These are phyloP conservation scores for Slavum lentiscoides DNA, from an alignment of 2,888 invertebrate species.

Conservation along the genomic window DNA sequence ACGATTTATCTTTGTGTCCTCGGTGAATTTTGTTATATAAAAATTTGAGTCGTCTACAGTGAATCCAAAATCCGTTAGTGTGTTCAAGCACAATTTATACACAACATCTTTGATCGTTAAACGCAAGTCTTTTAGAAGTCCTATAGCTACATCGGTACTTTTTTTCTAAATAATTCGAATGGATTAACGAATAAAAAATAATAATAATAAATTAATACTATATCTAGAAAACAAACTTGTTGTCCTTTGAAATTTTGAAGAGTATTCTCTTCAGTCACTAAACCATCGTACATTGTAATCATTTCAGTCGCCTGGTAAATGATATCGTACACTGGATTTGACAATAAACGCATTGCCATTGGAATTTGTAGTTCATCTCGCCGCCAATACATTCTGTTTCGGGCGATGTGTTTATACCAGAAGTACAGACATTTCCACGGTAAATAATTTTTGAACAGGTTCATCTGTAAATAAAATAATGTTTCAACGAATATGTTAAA, in stretches of 20 bases:
- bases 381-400: background rate
- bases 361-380: slow-evolving; percentile 1
- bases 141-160: background rate
- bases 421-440: slow-evolving; percentile 24
- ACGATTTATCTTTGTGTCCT: rapidly evolving
- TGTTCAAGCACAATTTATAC: background rate
- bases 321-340: background rate
- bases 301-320: background rate
- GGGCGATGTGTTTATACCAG: slow-evolving; percentile 32
- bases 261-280: background rate
- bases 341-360: background rate
- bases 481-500: background rate
- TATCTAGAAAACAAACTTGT: background rate
- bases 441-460: slow-evolving; percentile 18
- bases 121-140: background rate
- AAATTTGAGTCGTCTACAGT: background rate
- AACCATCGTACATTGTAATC: slow-evolving; percentile 9
- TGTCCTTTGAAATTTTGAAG: slow-evolving; percentile 13
- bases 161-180: background rate
- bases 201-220: background rate
- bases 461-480: slow-evolving; percentile 1
- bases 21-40: background rate
- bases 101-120: background rate
- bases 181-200: background rate
- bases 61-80: background rate